Evolutionary conservation across 2,113 vertebrate species (phyloP), one percentile per base, ranked within the genome.

Genomic region (Upupa epops): DNA sequence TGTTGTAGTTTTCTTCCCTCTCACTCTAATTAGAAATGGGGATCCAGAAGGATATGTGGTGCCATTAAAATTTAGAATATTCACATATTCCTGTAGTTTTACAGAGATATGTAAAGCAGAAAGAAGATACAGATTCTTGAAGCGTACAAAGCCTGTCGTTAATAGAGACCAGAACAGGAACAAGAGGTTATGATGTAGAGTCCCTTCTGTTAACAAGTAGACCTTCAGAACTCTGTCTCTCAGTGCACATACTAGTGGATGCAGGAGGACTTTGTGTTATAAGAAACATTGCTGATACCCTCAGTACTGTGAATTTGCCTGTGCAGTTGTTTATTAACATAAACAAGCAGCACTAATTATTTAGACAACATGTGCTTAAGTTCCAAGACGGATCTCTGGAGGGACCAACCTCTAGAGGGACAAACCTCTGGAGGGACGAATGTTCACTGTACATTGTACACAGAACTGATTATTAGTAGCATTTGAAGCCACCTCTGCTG

Each of bases 341-440:
- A 70, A 84, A 34, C 2, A 63, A 88, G 1, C 42, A 48, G 19
- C 31, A 55, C 5, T 66, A 78, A 66, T 71, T 37, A 40, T 46
- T 55, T 68, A 48, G 32, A 19, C 6, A 76, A 51, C 2, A 10
- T 22, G 7, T 0, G 0, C 5, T 51, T 46, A 48, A 40, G 24
- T 65, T 80, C 55, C 46, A 45, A 48, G 15, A 20, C 24, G 60
- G 10, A 3, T 51, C 49, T 76, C 24, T 25, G 13, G 20, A 75
- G 49, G 28, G 17, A 48, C n/a, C 1, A 3, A 16, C 28, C 15
- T 45, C 25, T 46, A 15, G 37, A 80, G 6, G 4, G 5, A 56
- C 3, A 4, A 36, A 14, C 3, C 2, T 36, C 17, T 55, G 17
- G 34, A 93, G 21, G 46, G 13, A 40, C 5, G 79, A 66, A 55